These are phyloP conservation scores for Remorina albescens DNA, from an alignment of 2,797 vertebrate genomes.

Conservation along the genomic window DNA sequence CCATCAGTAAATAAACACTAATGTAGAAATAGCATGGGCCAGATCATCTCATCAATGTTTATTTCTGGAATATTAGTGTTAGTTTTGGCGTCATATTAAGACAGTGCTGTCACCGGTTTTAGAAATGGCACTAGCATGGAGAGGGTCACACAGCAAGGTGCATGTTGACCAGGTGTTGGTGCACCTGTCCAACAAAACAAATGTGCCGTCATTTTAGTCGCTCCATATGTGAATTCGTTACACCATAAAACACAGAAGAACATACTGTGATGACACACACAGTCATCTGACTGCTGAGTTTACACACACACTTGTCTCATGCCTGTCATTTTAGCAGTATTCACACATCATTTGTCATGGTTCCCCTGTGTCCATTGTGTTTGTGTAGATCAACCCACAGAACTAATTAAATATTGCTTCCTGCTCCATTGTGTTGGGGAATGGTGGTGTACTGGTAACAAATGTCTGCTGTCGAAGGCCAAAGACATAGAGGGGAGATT, in stretches of 20 bases:
- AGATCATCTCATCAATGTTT: background rate
- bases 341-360: slow-evolving; percentile 50
- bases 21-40: background rate
- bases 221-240: slow-evolving; percentile 5
- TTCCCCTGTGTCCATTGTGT: slow-evolving; percentile 57
- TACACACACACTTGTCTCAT: slow-evolving; percentile 28
- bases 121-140: background rate
- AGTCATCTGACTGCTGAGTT: background rate
- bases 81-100: slow-evolving; percentile 14
- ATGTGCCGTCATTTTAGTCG: slow-evolving; percentile 33
- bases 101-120: slow-evolving; percentile 11
- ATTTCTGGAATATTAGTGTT: background rate
- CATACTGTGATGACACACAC: background rate
- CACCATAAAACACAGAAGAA: slow-evolving; percentile 16
- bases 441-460: slow-evolving; percentile 36
- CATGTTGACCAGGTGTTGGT: slow-evolving; percentile 55
- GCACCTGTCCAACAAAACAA: slow-evolving; percentile 38
- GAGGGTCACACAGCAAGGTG: slow-evolving; percentile 25
- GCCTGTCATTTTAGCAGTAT: slow-evolving; percentile 36
- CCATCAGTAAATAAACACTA: background rate
- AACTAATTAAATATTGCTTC: slow-evolving; percentile 64
- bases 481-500: slow-evolving; percentile 24
- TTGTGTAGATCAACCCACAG: slow-evolving; percentile 61
- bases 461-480: slow-evolving; percentile 32
- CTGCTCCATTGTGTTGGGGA: slow-evolving; percentile 53